These are phyloP conservation scores for Azemiops feae DNA, from an alignment of 2,113 vertebrate species.

Conservation along the genomic window DNA sequence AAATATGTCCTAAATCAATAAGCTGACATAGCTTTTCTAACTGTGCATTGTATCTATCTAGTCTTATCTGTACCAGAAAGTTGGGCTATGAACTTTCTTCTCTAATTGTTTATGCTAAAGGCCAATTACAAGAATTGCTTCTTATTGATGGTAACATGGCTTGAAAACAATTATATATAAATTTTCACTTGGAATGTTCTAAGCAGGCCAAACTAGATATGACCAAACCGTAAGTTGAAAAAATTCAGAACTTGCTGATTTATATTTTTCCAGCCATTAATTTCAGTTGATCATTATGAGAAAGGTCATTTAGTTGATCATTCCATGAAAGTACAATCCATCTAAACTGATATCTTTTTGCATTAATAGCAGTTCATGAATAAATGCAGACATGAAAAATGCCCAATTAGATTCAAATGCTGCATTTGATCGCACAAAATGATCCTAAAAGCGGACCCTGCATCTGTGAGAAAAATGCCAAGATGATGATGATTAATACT, in stretches of 20 bases:
- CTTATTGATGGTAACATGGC: not conserved
- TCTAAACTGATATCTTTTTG: not conserved
- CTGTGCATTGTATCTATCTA: not conserved
- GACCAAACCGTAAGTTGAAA: not conserved
- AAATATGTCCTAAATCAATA: not conserved
- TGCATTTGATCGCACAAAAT: not conserved
- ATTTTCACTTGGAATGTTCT: not conserved
- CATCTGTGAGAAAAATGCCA: not conserved
- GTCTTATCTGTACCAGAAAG: constrained; percentile 32
- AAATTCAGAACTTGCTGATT: not conserved
- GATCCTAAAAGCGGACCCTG: not conserved
- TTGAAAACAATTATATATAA: not conserved
- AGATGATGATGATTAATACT: not conserved
- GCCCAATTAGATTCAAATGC: not conserved
- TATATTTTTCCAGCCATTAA: not conserved
- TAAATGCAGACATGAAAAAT: not conserved
- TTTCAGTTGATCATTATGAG: constrained; percentile 6
- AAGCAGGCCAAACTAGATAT: not conserved
- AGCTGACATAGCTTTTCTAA: not conserved
- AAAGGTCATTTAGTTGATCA: not conserved
- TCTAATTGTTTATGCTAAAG: constrained; percentile 21
- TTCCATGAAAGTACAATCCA: constrained; percentile 25
- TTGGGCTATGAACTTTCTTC: constrained; percentile 24
- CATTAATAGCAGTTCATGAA: not conserved
- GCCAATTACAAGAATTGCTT: not conserved